Base-by-base conservation (phyloP, 2,797 vertebrate genomes). In the Sardinella longiceps region DNA sequence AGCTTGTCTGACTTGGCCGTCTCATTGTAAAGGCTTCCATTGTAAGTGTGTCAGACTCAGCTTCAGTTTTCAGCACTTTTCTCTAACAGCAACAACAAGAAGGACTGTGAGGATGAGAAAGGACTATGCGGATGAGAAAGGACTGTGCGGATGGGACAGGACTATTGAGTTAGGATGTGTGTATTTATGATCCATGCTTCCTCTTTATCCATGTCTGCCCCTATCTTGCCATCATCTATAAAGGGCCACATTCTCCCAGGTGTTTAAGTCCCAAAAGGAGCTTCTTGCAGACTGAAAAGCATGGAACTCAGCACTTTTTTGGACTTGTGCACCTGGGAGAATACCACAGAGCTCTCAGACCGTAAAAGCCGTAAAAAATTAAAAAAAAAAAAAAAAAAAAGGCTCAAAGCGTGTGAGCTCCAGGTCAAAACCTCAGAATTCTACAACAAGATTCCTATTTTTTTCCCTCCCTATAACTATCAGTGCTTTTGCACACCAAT, bases 261-360 rank as follows among this genome's bases (percentile, higher is more conserved):
- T n/a, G n/a, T n/a, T n/a, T n/a, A n/a, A n/a, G n/a, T n/a, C n/a
- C n/a, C n/a, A n/a, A n/a, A n/a, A n/a, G n/a, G n/a, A n/a, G n/a
- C n/a, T n/a, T n/a, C n/a, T n/a, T n/a, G n/a, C n/a, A n/a, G 20
- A 77, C 20, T 77, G 33, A 39, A 77, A 77, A 77, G 70, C 70
- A 77, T 39, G 70, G n/a, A n/a, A n/a, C n/a, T n/a, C n/a, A n/a
- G n/a, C n/a, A n/a, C n/a, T n/a, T n/a, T n/a, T n/a, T n/a, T n/a
- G n/a, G 23, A 77, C n/a, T n/a, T n/a, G n/a, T n/a, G n/a, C n/a
- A n/a, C n/a, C n/a, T n/a, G n/a, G n/a, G n/a, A n/a, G n/a, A 33
- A 33, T 12, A 14, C 11, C 12, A 28, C 63, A 14, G 2, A 20
- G 9, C 2, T 12, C 1, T 10, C 37, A 43, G 33, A 39, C 33